phyloP scores from a whole-genome alignment of 2,113 vertebrate species.

The Pseudopodoces humilis region DNA sequence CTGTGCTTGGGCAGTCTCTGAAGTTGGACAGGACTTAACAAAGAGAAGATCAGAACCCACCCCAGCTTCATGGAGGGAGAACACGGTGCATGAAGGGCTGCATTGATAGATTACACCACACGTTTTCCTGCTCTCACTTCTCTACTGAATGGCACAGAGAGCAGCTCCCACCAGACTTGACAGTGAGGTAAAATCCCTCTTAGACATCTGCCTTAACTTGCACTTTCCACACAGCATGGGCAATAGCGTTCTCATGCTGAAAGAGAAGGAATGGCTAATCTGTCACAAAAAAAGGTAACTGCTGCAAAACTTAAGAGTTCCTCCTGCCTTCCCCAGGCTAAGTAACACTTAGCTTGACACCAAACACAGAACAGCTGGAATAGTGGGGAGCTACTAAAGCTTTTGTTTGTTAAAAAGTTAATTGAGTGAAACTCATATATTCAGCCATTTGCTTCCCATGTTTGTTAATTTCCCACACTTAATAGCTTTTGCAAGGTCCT shows the following conservation, averaged over 20 bases:
- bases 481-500: slow-evolving; percentile 36
- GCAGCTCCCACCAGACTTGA: accelerated
- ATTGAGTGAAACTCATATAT: slow-evolving; percentile 13
- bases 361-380: slow-evolving; percentile 20
- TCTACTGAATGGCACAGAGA: neutral
- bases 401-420: slow-evolving; percentile 38
- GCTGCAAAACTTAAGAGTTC: neutral
- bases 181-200: accelerated
- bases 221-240: neutral
- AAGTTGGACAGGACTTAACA: neutral
- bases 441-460: slow-evolving; percentile 28
- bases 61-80: neutral
- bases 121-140: neutral
- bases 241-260: neutral
- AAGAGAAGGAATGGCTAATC: neutral
- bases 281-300: neutral
- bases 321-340: neutral
- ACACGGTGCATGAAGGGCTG: neutral
- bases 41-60: neutral
- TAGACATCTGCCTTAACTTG: neutral
- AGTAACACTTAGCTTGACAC: slow-evolving; percentile 21
- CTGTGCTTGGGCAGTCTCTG: neutral
- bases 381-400: neutral
- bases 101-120: neutral
- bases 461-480: slow-evolving; percentile 35